These are phyloP conservation scores for Coelopa pilipes DNA, from an alignment of 2,888 invertebrate genomes.

Conservation along the genomic window DNA sequence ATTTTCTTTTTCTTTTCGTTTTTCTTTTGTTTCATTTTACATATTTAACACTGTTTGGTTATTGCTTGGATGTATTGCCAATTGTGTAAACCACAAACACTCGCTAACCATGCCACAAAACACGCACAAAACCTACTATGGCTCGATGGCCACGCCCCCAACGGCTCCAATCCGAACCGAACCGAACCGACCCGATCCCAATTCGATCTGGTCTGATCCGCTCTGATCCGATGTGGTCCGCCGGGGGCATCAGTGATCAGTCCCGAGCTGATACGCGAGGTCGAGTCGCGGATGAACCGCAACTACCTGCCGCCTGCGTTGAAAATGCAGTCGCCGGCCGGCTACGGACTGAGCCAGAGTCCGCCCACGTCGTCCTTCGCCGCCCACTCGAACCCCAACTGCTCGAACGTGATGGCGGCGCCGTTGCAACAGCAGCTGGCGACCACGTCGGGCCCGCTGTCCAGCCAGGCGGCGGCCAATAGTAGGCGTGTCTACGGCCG, in stretches of 20 bases:
- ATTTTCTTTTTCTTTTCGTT: constrained; percentile 46
- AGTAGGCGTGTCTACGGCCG: constrained; percentile 60
- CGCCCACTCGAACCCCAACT: constrained; percentile 41
- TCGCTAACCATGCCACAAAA: constrained; percentile 27
- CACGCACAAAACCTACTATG: constrained; percentile 23
- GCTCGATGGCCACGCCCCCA: constrained; percentile 13
- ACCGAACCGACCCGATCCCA: neutral
- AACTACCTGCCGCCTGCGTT: constrained; percentile 80
- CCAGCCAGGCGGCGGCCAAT: constrained; percentile 52
- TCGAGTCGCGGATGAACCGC: constrained; percentile 87
- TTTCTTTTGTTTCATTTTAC: constrained; percentile 48
- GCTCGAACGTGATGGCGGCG: constrained; percentile 34
- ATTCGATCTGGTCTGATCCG: neutral
- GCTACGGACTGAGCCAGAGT: constrained; percentile 61
- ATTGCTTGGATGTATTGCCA: constrained; percentile 52
- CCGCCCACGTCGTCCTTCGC: constrained; percentile 52
- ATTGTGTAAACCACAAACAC: constrained; percentile 50
- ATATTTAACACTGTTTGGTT: constrained; percentile 46
- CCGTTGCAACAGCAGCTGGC: constrained; percentile 21
- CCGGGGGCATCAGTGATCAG: constrained; percentile 76
- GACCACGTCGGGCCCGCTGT: constrained; percentile 46
- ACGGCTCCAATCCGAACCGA: neutral
- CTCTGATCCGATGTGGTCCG: no score
- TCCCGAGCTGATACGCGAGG: constrained; percentile 88
- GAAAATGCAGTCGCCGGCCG: constrained; percentile 69